These are phyloP conservation scores for Malurus elegans DNA, from an alignment of 2,113 vertebrate species.

Conservation along the genomic window DNA sequence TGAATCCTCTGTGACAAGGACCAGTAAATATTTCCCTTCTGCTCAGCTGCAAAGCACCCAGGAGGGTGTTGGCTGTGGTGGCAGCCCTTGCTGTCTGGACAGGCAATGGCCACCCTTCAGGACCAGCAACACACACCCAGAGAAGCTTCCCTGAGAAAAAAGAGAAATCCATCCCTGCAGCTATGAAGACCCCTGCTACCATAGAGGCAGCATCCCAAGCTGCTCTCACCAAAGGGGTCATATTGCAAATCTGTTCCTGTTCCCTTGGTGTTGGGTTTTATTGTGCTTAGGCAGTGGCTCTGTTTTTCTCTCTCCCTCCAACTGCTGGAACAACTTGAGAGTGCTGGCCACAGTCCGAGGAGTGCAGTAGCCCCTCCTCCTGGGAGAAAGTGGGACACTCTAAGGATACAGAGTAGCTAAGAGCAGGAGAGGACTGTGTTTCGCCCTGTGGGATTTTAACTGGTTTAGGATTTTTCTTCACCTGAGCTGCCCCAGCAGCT, in stretches of 20 bases:
- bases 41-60: not conserved
- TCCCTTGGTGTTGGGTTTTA: not conserved
- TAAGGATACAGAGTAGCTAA: not conserved
- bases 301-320: not conserved
- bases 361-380: slow-evolving; percentile 6
- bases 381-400: not conserved
- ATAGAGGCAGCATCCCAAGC: not conserved
- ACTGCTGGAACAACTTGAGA: not conserved
- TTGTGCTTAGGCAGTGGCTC: not conserved
- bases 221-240: not conserved
- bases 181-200: not conserved
- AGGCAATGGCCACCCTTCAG: not conserved
- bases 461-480: not conserved
- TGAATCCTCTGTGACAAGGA: not conserved
- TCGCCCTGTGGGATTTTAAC: not conserved
- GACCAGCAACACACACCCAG: not conserved
- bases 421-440: not conserved
- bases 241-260: not conserved
- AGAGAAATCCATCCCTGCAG: not conserved
- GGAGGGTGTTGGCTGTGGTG: not conserved
- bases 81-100: not conserved
- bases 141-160: not conserved
- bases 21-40: not conserved
- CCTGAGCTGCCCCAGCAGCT: not conserved
- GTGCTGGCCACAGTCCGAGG: not conserved